Evolutionary conservation across 23 tunicate species (phyloP).

Genomic region (Corella eumyota): DNA sequence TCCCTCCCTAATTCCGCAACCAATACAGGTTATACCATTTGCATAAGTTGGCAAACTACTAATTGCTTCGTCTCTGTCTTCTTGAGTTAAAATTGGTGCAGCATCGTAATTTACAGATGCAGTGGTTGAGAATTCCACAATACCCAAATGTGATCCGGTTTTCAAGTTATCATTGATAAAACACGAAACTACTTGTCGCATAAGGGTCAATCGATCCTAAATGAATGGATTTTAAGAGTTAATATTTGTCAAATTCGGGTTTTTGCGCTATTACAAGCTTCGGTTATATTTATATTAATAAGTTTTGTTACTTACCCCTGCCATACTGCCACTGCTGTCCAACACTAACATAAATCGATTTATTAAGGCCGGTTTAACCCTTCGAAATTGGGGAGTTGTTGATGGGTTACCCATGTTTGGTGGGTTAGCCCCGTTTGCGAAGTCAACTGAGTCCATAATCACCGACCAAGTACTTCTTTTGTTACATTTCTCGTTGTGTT

Average conservation of each 20-base stretch:
- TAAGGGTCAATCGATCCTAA: constrained; percentile 10
- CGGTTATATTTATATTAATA: background rate
- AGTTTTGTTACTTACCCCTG: background rate
- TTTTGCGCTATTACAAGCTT: background rate
- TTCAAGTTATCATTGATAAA: constrained; percentile 5
- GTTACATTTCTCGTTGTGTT: constrained; percentile 58
- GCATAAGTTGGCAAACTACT: constrained; percentile 3
- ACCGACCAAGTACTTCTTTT: constrained; percentile 56
- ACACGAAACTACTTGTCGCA: constrained; percentile 18
- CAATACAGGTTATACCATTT: no score
- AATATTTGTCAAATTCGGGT: background rate
- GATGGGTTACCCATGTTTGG: constrained; percentile 10
- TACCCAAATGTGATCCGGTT: constrained; percentile 3
- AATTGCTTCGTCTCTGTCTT: background rate
- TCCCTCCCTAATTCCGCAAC: no score
- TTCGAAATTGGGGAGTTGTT: constrained; percentile 23
- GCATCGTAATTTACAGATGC: constrained; percentile 7
- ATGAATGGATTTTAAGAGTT: background rate
- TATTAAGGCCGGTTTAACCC: constrained; percentile 13
- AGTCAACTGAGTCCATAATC: constrained; percentile 30
- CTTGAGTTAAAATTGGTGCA: constrained; percentile 1
- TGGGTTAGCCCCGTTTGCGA: constrained; percentile 19
- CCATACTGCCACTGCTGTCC: constrained; percentile 70
- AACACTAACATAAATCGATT: constrained; percentile 44
- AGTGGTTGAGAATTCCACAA: constrained; percentile 8